phyloP scores from a whole-genome alignment of 2,888 invertebrate species.

The Drosophila leonis region DNA sequence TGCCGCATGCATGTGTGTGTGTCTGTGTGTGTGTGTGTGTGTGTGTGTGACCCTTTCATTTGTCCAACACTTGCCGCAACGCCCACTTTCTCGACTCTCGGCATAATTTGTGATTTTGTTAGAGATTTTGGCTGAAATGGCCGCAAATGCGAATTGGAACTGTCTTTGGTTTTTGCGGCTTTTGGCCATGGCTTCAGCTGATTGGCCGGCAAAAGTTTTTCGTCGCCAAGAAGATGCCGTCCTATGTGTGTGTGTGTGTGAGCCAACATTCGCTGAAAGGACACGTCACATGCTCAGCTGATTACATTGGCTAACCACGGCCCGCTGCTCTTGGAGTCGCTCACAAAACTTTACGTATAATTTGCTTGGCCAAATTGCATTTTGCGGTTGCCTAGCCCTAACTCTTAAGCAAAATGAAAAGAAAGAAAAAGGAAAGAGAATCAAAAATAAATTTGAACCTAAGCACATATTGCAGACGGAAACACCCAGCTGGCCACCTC shows the following conservation, averaged over 20 bases:
- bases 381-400: conserved; percentile 53
- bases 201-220: conserved; percentile 72
- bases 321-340: conserved; percentile 11
- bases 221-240: conserved; percentile 51
- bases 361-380: conserved; percentile 76
- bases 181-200: conserved; percentile 63
- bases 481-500: background rate
- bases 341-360: conserved; percentile 72
- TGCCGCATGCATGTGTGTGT: conserved; percentile 16
- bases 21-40: background rate
- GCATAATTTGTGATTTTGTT: conserved; percentile 64
- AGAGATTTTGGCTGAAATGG: conserved; percentile 35
- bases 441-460: background rate
- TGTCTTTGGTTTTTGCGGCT: conserved; percentile 26
- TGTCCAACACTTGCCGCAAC: conserved; percentile 59
- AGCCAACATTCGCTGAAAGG: conserved; percentile 63
- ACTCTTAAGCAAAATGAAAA: conserved; percentile 3
- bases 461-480: background rate
- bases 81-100: conserved; percentile 50
- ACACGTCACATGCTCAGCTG: conserved; percentile 73
- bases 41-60: conserved; percentile 49
- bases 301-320: conserved; percentile 53
- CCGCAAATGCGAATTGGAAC: conserved; percentile 27
- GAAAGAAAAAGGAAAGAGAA: background rate
- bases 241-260: conserved; percentile 17